Evolutionary conservation across 1,140 invertebrate genomes (phyloP).

Genomic region (Caenorhabditis tropicalis): DNA sequence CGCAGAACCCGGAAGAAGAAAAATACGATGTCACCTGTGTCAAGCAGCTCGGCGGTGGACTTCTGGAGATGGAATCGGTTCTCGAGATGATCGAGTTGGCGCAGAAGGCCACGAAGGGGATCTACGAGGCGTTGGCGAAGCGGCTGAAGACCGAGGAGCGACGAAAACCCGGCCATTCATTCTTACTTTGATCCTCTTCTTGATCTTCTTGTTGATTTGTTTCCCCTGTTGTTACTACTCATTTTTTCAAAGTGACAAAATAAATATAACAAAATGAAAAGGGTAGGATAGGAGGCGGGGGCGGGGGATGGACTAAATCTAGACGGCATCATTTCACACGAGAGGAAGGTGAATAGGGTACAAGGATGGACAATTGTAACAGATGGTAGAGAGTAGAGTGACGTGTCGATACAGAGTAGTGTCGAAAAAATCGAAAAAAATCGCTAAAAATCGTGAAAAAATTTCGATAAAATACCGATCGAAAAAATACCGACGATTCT

Average conservation of each 20-base stretch:
- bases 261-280: no score
- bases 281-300: no score
- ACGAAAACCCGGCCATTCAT: background rate
- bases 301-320: no score
- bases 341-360: no score
- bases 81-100: background rate
- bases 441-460: no score
- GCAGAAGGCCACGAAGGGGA: background rate
- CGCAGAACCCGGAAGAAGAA: background rate
- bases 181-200: background rate
- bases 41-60: background rate
- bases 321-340: no score
- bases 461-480: no score
- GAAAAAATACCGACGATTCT: no score
- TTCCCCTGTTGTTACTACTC: no score
- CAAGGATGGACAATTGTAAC: no score
- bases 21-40: background rate
- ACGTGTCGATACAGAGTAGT: background rate
- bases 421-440: no score
- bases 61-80: conserved; percentile 27
- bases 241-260: no score
- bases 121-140: background rate
- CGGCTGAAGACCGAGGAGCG: background rate
- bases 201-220: background rate
- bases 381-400: background rate